Evolutionary conservation across 2,888 invertebrate genomes (phyloP), one percentile per base, ranked within the genome.

Genomic region (Cryptops parisi): DNA sequence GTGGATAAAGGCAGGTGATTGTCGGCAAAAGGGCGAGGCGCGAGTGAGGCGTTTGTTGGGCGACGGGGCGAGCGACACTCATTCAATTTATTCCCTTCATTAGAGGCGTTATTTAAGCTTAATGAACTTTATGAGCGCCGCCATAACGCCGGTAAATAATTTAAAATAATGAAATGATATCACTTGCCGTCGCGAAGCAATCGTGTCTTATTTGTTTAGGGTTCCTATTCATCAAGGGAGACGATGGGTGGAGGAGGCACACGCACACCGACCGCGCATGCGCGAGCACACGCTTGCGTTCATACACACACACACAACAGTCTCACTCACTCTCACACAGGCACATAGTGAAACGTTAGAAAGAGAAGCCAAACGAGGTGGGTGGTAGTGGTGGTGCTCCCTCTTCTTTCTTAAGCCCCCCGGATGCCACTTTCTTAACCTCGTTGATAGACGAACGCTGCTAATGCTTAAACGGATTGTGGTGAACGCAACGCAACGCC

Each of bases 21-120:
- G 50, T 40, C 50, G 41, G 50, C 9, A 24, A 41, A n/a, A 19
- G 48, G 21, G 12, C 25, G 38, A 9, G 48, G 26, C 19, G n/a
- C n/a, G 22, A 19, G 47, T 19, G 26, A 47, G 47, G 47, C 15
- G 47, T 24, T 24, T 33, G 19, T 27, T 19, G 49, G 22, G 49
- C 24, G 21, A 23, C 40, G 40, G 24, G 21, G 50, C 41, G 50
- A 41, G 27, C 41, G 61, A 62, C 60, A 60, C 59, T 63, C 61
- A 63, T 63, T 63, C 60, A 62, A 63, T 63, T 63, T 60, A 62
- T 63, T 63, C 62, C 60, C 62, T 61, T 62, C 61, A 62, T 63
- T 62, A 63, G 57, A 59, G 60, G 59, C 60, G 60, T 61, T 61
- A 61, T 62, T 61, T 61, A 60, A 60, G 60, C 60, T 61, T 59